Percentiles rank a stretch among this genome's conserved stretches.
Evolutionary conservation across 2,888 invertebrate genomes (phyloP).

Genomic region (Nephrotoma appendiculata): DNA sequence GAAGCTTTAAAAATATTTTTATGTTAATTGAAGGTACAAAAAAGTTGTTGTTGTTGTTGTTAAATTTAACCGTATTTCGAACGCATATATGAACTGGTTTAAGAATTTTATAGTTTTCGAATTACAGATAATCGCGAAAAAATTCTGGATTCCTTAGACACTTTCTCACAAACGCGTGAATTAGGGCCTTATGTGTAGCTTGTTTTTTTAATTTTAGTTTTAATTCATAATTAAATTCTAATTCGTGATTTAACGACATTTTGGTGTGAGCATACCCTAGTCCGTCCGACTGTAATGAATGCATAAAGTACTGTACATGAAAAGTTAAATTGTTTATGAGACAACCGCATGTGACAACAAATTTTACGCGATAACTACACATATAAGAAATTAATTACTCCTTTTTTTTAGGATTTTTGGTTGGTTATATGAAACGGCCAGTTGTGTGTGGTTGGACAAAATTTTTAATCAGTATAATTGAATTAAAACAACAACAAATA

Average conservation of each 20-base stretch:
- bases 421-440: not conserved
- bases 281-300: not conserved
- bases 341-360: not conserved
- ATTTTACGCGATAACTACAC: not conserved
- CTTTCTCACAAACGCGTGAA: not conserved
- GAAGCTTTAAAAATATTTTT: not conserved
- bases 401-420: not conserved
- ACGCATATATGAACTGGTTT: not conserved
- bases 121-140: not conserved
- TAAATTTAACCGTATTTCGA: not conserved
- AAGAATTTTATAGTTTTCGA: not conserved
- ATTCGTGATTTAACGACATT: not conserved
- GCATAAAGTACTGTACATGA: not conserved
- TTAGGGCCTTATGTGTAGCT: not conserved
- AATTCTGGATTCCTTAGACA: not conserved
- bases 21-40: not conserved
- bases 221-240: too few species aligned
- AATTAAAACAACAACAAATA: not conserved
- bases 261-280: not conserved
- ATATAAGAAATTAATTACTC: not conserved
- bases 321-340: not conserved
- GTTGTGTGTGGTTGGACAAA: not conserved
- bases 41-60: not conserved
- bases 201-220: not conserved
- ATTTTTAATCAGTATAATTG: not conserved